Conservation (phyloP, 2,888 invertebrate genomes). For the Bembecia ichneumoniformis region DNA sequence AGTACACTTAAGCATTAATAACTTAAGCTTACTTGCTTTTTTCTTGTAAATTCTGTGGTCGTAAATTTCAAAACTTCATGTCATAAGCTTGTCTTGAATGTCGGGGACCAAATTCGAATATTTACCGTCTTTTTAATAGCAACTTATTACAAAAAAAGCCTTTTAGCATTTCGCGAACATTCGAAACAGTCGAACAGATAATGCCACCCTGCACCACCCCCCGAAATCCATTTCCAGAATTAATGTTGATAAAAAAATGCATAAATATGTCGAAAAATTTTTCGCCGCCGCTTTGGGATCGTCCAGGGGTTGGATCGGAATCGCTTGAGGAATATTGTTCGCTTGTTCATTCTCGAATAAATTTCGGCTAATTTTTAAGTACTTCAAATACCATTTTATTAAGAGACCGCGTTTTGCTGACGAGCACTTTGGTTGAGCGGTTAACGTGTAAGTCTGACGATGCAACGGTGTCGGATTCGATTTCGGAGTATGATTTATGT, state of each 20-base stretch:
- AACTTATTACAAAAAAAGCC: not conserved
- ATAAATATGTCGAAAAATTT: constrained; percentile 39
- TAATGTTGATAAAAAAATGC: constrained; percentile 42
- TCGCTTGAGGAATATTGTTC: constrained; percentile 8
- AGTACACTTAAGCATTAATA: no score
- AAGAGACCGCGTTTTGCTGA: no score
- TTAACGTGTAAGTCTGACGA: no score
- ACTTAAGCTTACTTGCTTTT: no score
- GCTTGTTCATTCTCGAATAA: constrained; percentile 28
- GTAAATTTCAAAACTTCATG: not conserved
- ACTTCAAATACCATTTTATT: no score
- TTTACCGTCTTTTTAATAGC: not conserved
- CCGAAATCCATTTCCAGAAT: constrained; percentile 55
- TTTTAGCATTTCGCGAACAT: constrained; percentile 14
- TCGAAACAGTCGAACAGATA: constrained; percentile 22
- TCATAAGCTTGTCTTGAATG: no score
- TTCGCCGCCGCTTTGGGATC: constrained; percentile 31
- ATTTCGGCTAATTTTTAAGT: constrained; percentile 43
- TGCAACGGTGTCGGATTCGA: no score
- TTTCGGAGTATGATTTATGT: no score
- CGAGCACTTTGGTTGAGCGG: no score
- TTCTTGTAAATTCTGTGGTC: constrained; percentile 8
- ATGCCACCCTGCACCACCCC: constrained; percentile 14
- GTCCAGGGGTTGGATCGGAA: constrained; percentile 16
- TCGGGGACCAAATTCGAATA: not conserved